Evolutionary conservation across 2,113 vertebrate species (phyloP), one percentile per base, ranked within the genome.

Genomic region (Entosphenus tridentatus): DNA sequence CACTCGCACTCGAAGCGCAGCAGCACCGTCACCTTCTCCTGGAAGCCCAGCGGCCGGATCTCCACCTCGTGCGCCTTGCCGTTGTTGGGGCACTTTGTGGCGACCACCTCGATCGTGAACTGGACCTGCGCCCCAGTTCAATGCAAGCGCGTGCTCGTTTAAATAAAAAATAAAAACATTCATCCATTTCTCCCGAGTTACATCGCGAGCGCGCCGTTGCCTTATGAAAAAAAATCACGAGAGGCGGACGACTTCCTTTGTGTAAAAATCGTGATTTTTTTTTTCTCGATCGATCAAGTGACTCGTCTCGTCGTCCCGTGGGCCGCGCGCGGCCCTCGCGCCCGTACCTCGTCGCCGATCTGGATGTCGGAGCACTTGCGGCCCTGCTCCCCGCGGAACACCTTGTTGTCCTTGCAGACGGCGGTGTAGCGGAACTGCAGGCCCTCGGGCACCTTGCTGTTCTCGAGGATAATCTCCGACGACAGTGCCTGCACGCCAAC

Each of bases 1-100:
- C 92, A 98, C 18, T 83, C 2, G 1, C 93, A 98, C 67, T 72
- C 77, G 11, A 86, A 85, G 0, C 71, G 71, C 57, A 92, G 17
- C 0, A 0, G 71, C 56, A 98, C 83, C 0, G 74, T 85, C 75
- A 95, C 73, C 0, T 80, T 84, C 72, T 96, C 93, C 12, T 79
- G 83, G 74, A 95, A 89, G 21, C 92, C 89, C 68, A 87, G 80
- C 0, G 86, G 80, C 56, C 82, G 80, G 69, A 98, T 88, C 18
- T 72, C 75, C 72, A 98, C 62, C n/a, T 16, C 62, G 9, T n/a
- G n/a, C 9, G n/a, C 62, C 21, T 65, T 65, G 21, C 62, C 62
- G 21, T 10, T 21, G 21, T 65, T 65, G 62, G 62, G 62, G 21
- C 62, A 65, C n/a, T 21, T 21, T 16, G n/a, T 65, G 62, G 62